Evolutionary conservation across 2,113 vertebrate species (phyloP).

Genomic region (Saguinus imperator): DNA sequence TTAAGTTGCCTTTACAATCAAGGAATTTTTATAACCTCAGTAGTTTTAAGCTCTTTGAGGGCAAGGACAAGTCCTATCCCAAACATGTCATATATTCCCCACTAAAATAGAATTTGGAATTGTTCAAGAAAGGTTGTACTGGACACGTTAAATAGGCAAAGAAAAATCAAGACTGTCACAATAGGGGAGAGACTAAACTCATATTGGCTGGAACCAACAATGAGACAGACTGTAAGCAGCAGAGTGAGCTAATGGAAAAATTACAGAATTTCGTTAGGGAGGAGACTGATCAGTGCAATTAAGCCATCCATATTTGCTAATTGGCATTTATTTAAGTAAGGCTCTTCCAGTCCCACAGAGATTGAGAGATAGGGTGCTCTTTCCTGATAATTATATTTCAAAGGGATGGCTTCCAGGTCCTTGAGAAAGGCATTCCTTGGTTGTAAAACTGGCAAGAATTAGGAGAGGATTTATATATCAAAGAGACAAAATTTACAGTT

Average conservation of each 20-base stretch:
- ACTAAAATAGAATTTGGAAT: background rate
- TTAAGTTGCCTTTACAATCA: background rate
- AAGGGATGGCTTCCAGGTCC: background rate
- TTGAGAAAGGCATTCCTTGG: background rate
- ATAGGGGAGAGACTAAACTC: background rate
- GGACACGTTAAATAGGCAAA: background rate
- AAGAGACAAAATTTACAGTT: constrained; percentile 2
- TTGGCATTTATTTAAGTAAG: background rate
- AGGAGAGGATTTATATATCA: background rate
- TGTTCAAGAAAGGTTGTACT: background rate
- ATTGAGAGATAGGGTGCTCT: background rate
- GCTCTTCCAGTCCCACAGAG: background rate
- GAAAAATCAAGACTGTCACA: background rate
- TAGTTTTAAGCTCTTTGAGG: background rate
- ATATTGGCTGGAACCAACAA: background rate
- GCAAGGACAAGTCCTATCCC: background rate
- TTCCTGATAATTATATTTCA: background rate
- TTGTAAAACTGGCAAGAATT: background rate
- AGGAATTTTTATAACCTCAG: background rate
- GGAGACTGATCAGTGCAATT: background rate
- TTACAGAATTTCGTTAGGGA: background rate
- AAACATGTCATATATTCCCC: background rate
- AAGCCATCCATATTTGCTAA: background rate
- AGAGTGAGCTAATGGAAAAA: background rate
- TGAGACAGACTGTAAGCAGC: background rate